These are phyloP conservation scores for Umimayanthus chanpuru DNA, from an alignment of 92 coral and sea anemone species.

Conservation along the genomic window DNA sequence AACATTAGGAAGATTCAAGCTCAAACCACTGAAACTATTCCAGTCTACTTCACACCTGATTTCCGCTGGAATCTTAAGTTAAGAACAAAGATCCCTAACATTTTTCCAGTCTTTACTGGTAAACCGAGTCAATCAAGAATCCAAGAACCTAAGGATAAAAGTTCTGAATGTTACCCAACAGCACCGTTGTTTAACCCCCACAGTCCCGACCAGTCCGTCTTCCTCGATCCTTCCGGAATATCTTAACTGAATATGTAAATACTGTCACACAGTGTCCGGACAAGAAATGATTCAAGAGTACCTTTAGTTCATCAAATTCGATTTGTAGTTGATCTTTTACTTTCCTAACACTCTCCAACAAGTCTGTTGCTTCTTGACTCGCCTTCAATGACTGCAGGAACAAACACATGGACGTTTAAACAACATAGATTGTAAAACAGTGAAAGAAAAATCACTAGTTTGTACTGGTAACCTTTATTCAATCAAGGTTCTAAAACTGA, in stretches of 20 bases:
- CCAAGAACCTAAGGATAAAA: not conserved
- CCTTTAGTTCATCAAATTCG: constrained; percentile 68
- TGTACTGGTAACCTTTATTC: not conserved
- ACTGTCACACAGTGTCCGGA: not conserved
- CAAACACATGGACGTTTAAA: not conserved
- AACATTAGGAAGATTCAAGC: too few relatives aligned
- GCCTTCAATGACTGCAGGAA: constrained; percentile 63
- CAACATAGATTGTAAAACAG: not conserved
- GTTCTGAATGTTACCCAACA: not conserved
- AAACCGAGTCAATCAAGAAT: not conserved
- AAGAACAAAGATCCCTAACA: too few relatives aligned
- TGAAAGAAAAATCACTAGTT: not conserved
- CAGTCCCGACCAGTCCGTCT: not conserved
- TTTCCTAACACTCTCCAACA: constrained; percentile 71
- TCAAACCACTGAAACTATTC: too few relatives aligned
- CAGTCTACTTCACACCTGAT: too few relatives aligned
- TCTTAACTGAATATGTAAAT: not conserved
- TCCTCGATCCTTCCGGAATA: not conserved
- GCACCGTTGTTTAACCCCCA: not conserved
- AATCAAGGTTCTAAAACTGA: not conserved
- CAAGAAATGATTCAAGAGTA: not conserved
- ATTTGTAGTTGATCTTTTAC: constrained; percentile 62
- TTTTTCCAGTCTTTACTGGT: too few relatives aligned
- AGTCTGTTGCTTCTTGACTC: constrained; percentile 80
- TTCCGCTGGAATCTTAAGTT: not conserved